Evolutionary conservation across 2,113 vertebrate genomes (phyloP).

Genomic region (Callopanchax toddi): DNA sequence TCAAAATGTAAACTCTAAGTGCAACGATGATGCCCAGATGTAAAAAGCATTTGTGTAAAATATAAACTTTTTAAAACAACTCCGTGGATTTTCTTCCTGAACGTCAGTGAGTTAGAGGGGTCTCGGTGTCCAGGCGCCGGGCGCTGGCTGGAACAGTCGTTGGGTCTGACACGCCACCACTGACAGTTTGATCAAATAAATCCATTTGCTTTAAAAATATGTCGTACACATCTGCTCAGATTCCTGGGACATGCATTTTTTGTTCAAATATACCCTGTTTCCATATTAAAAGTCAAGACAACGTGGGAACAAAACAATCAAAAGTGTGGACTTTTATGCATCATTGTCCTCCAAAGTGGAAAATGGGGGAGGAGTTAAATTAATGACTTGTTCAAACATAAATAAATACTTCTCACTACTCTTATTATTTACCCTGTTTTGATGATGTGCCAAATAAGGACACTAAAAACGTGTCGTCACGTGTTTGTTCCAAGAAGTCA

Average conservation of each 20-base stretch:
- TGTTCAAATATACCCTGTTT: conserved; percentile 99
- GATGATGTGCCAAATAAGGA: conserved; percentile 73
- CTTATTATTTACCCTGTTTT: conserved; percentile 80
- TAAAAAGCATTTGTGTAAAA: conserved; percentile 78
- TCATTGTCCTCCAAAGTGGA: conserved; percentile 60
- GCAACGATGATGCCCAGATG: conserved; percentile 93
- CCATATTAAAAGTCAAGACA: conserved; percentile 92
- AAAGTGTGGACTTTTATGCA: conserved; percentile 77
- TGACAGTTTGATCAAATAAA: conserved; percentile 21
- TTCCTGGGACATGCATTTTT: conserved; percentile 87
- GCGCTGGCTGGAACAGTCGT: background rate
- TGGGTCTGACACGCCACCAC: conserved; percentile 2
- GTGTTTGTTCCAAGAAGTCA: conserved; percentile 64
- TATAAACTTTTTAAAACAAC: conserved; percentile 63
- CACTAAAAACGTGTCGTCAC: conserved; percentile 54
- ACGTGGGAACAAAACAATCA: conserved; percentile 73
- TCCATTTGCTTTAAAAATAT: conserved; percentile 45
- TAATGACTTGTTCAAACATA: conserved; percentile 58
- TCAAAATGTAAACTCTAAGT: conserved; percentile 99
- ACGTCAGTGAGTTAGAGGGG: conserved; percentile 17
- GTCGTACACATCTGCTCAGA: conserved; percentile 67
- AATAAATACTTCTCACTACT: conserved; percentile 75
- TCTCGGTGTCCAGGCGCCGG: background rate
- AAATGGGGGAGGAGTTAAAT: conserved; percentile 37
- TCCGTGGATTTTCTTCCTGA: conserved; percentile 18